Percentiles rank a stretch among this genome's conserved stretches.
Conservation (phyloP, 2,888 invertebrate genomes). For the Penaeus monodon region DNA sequence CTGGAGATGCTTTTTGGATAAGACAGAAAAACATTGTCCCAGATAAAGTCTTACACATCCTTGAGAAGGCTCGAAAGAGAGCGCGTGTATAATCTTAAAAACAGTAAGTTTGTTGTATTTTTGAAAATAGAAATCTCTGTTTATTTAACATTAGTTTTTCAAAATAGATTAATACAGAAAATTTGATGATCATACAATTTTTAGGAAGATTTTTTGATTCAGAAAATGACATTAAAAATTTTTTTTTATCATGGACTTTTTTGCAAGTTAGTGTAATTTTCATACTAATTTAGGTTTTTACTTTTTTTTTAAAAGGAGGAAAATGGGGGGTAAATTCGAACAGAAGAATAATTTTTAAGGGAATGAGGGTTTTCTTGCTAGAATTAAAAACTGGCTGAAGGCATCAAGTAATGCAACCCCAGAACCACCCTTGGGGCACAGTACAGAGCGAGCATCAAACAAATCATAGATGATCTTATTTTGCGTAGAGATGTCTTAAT, state of each 20-base stretch:
- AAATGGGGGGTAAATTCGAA: neutral
- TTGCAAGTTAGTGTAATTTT: too few relatives aligned
- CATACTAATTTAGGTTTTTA: too few relatives aligned
- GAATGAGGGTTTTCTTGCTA: slow-evolving; percentile 32
- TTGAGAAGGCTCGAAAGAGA: slow-evolving; percentile 20
- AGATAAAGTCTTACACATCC: neutral
- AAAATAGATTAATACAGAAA: too few relatives aligned
- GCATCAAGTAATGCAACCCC: slow-evolving; percentile 35
- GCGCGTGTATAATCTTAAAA: neutral
- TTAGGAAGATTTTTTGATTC: too few relatives aligned
- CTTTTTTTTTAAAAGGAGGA: neutral
- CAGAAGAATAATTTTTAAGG: slow-evolving; percentile 9
- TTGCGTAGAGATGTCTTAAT: too few relatives aligned
- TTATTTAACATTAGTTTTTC: too few relatives aligned
- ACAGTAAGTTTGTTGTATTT: neutral
- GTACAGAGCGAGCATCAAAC: slow-evolving; percentile 6
- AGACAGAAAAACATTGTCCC: slow-evolving; percentile 1
- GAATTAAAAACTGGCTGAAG: slow-evolving; percentile 54
- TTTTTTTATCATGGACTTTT: too few relatives aligned
- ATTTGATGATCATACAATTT: too few relatives aligned
- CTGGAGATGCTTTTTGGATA: slow-evolving; percentile 35
- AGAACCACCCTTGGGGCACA: slow-evolving; percentile 59
- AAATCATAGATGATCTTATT: too few relatives aligned
- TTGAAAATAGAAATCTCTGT: too few relatives aligned
- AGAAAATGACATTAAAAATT: too few relatives aligned